Conservation (phyloP, 2,888 invertebrate species). For the Arrhopalites spinosus region DNA sequence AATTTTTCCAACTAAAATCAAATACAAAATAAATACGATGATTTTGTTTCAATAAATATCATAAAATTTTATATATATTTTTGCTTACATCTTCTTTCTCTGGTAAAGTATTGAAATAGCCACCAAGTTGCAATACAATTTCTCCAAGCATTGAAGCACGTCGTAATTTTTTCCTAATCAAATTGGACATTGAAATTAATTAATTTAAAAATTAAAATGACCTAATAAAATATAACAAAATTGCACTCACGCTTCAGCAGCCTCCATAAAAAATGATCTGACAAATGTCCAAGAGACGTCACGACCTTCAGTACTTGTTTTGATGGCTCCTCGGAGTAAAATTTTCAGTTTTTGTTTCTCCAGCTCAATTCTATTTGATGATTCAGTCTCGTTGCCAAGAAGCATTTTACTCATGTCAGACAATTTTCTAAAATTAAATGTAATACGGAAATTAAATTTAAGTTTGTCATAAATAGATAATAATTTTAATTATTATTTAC, state of each 20-base stretch:
- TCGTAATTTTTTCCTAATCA: constrained; percentile 20
- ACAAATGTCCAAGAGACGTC: constrained; percentile 25
- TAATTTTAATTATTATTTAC: constrained; percentile 11
- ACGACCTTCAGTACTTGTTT: constrained; percentile 14
- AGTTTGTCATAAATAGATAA: neutral
- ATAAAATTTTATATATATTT: neutral
- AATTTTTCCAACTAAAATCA: constrained; percentile 26
- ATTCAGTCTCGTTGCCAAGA: neutral
- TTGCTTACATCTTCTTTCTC: constrained; percentile 16
- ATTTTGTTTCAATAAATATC: neutral
- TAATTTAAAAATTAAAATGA: too few relatives aligned
- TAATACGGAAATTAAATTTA: neutral
- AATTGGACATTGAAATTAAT: too few relatives aligned
- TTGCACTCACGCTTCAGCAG: constrained; percentile 25
- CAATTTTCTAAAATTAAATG: constrained; percentile 21
- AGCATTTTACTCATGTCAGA: constrained; percentile 4
- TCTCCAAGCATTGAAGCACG: constrained; percentile 10
- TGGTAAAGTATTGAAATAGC: constrained; percentile 21
- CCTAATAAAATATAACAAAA: too few relatives aligned
- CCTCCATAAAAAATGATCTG: neutral
- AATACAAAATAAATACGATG: neutral
- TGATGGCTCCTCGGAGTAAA: constrained; percentile 23
- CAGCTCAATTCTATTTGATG: neutral
- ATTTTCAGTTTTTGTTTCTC: constrained; percentile 19
- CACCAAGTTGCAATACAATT: constrained; percentile 6